Base-by-base conservation (phyloP, 2,888 invertebrate genomes). In the Cheilosia impressa region DNA sequence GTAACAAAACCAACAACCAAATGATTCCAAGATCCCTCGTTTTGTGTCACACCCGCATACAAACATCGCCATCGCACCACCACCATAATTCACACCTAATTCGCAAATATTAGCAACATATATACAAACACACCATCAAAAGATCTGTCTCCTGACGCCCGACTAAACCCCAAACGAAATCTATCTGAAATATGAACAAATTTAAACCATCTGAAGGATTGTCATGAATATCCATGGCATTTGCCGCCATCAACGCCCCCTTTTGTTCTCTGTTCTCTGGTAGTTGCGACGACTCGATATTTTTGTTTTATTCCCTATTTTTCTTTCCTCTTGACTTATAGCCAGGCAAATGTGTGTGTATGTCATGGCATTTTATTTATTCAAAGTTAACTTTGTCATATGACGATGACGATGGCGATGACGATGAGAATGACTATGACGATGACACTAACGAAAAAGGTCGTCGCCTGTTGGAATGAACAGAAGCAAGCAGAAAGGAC, bases 201-300 rank as follows among this genome's bases (percentile, higher is more conserved):
- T 80, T 66, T 80, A 80, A 85, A 69, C 80, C 84, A 80, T 80
- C 80, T 66, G 84, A 85, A 66, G 80, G 75, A 85, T 80, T 85
- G 76, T 76, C 84, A 85, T 76, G 84, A 80, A 80, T 80, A 80
- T 71, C 80, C 80, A 84, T 76, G 41, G 50, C 66, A 53, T 69
- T 75, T 58, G 69, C 31, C 31, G 69, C 31, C 31, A 31, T 43
- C 15, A 52, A 62, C n/a, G n/a, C 41, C 63, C 68, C 34, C 66
- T 43, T 68, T 38, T 72, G 63, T 71, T 81, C 45, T 66, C 13
- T 41, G 19, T 31, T 17, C 43, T 45, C 34, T 53, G 38, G 38
- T 45, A 66, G 24, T 19, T 17, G 24, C 15, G 22, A 22, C 22
- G 19, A 24, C 43, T 10, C 34, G 7, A 1, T 2, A 10, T 75